Conservation (phyloP, 2,113 vertebrate genomes). For the Verasper variegatus region DNA sequence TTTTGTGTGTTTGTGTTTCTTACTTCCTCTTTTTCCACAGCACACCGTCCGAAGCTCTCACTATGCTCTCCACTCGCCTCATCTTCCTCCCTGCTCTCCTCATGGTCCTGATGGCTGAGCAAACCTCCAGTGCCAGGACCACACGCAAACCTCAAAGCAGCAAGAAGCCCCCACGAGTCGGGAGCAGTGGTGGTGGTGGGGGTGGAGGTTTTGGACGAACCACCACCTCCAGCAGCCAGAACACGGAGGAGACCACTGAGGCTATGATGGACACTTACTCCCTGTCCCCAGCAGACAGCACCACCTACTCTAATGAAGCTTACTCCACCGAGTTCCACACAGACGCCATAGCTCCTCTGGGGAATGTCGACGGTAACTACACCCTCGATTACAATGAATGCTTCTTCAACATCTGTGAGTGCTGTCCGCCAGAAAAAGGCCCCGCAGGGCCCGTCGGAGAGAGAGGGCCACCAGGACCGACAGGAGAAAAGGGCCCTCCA, state of each 20-base stretch:
- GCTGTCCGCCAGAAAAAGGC: conserved; percentile 84
- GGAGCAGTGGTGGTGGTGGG: conserved; percentile 28
- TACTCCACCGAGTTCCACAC: conserved; percentile 75
- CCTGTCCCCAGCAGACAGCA: conserved; percentile 68
- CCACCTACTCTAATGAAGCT: conserved; percentile 45
- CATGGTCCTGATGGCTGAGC: conserved; percentile 42
- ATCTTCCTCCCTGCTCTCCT: conserved; percentile 59
- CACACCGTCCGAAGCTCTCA: conserved; percentile 36
- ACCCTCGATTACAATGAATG: conserved; percentile 87
- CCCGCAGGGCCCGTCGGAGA: conserved; percentile 83
- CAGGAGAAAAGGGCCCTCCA: conserved; percentile 81
- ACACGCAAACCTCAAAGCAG: conserved; percentile 84
- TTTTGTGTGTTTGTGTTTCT: conserved; percentile 1
- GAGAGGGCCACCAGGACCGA: conserved; percentile 79
- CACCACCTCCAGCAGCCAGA: conserved; percentile 47
- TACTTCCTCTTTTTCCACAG: conserved; percentile 11
- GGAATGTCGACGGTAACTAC: conserved; percentile 81
- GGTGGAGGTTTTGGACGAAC: conserved; percentile 38
- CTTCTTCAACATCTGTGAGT: conserved; percentile 93
- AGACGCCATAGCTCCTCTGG: conserved; percentile 78
- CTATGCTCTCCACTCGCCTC: conserved; percentile 58
- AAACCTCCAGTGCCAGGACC: conserved; percentile 75
- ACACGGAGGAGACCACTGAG: conserved; percentile 72
- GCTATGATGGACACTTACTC: conserved; percentile 71
- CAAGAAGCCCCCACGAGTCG: conserved; percentile 81